These are phyloP conservation scores for Lymantria dispar DNA, from an alignment of 2,888 invertebrate species.

Conservation along the genomic window DNA sequence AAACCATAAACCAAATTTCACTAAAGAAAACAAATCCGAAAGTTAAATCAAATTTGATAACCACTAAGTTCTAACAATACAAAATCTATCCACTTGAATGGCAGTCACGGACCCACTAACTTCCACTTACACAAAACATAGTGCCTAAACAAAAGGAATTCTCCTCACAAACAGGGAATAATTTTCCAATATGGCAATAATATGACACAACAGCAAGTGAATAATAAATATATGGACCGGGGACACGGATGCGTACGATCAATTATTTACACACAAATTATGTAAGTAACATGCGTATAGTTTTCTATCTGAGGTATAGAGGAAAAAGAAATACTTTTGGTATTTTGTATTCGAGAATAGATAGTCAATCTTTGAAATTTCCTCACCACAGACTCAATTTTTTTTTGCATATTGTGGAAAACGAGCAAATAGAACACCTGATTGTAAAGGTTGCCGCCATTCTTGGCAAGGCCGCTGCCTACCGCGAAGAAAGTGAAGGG, in stretches of 20 bases:
- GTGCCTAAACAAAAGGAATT: constrained; percentile 41
- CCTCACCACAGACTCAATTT: no score
- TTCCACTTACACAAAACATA: constrained; percentile 37
- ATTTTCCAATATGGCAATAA: constrained; percentile 75
- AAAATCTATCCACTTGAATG: constrained; percentile 27
- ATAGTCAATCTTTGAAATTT: no score
- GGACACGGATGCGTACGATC: constrained; percentile 64
- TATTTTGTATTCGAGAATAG: background rate
- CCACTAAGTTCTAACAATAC: constrained; percentile 12
- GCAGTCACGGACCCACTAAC: constrained; percentile 35
- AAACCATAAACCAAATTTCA: constrained; percentile 25
- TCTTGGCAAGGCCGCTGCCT: no score
- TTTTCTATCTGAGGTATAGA: constrained; percentile 26
- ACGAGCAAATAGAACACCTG: no score
- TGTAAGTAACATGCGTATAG: constrained; percentile 59
- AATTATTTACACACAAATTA: constrained; percentile 79
- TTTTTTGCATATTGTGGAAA: no score
- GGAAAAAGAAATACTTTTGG: constrained; percentile 4
- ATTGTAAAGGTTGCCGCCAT: no score
- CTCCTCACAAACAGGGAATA: constrained; percentile 69
- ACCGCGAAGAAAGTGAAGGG: no score
- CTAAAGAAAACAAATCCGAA: constrained; percentile 34
- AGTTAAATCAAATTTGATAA: constrained; percentile 7
- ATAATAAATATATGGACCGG: constrained; percentile 71
- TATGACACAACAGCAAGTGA: constrained; percentile 76